Base-by-base conservation (phyloP, 2,113 vertebrate genomes). In the Malurus elegans region DNA sequence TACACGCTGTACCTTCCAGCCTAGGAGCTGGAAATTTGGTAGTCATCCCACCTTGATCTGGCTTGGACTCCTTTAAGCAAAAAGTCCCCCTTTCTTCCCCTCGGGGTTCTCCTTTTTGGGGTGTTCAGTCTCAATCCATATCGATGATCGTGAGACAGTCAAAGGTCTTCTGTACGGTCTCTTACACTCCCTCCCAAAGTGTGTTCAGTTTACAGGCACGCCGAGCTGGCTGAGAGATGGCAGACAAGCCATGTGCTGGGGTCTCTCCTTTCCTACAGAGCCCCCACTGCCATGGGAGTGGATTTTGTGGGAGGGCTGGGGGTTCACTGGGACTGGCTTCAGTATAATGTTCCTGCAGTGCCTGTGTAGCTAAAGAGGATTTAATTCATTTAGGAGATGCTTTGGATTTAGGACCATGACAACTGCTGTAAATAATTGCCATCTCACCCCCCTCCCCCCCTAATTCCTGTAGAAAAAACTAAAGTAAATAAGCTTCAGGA, bases 221-320 rank as follows among this genome's bases (percentile, higher is more conserved):
- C 26, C 26, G 45, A 75, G 28, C 31, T 79, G 81, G 9, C 20
- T 65, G 64, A 28, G 45, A 65, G n/a, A 19, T 2, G 2, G 53
- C 34, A 69, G 60, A 42, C 0, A 6, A 54, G 26, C 50, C 0
- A 0, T 58, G 32, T 57, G 20, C 75, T 79, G 7, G 47, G 18
- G 13, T 76, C 18, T 64, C 36, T 79, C 23, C 32, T 60, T 69
- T 45, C 65, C 0, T 0, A 14, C 9, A 1, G n/a, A 20, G 36
- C 31, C 38, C 21, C 48, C 12, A 3, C 31, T 82, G 80, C 9
- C 2, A 3, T 62, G 58, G 51, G 32, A 74, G 14, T 45, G 19
- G 53, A 23, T 16, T 3, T 48, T 80, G 32, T 79, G 38, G 32
- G 4, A 74, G 26, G 26, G 25, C 29, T 66, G 23, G 31, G 24